Evolutionary conservation across 1,140 invertebrate genomes (phyloP), one percentile per base, ranked within the genome.

Genomic region (Neodiprion fabricii): DNA sequence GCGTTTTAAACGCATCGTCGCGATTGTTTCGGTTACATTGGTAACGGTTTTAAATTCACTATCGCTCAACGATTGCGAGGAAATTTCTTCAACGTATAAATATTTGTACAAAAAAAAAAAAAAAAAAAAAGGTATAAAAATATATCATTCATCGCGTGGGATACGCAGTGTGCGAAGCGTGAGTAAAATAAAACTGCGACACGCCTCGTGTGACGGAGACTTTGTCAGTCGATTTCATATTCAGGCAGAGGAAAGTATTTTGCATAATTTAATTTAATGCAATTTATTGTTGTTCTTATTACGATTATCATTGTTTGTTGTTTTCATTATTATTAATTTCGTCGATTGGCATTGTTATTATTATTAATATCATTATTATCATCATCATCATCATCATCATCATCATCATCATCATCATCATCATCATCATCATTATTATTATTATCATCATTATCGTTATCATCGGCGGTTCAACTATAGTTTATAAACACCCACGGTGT

Each of bases 211-310:
- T 83, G 79, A 82, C 80, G 72, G 72, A 79, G 72, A 78, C 77
- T 78, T 67, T 47, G 68, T 66, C 78, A 74, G 28, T 40, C 78
- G 80, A 85, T 85, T 85, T 85, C 79, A 85, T 85, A 85, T 85
- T 85, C 81, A 77, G 72, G 79, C 79, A 79, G 81, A 84, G 80
- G 77, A 85, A 85, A 85, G 80, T 85, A 84, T 84, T 85, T 85
- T 85, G 81, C 83, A 85, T 85, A 85, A 85, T 85, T 85, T 85
- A 85, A 84, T 85, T 85, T 83, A 82, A 81, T 84, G 79, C 76
- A 79, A 83, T 82, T 79, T 80, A 74, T 9, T 66, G 77, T 79
- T 79, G 80, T 78, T 73, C 77, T 78, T 77, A 76, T 76, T 61
- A 61, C 9, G n/a, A 12, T 61, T 17, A 7, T 61, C 53, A 14